Evolutionary conservation across 1,140 invertebrate species (phyloP).

Genomic region (Watersipora subatra): DNA sequence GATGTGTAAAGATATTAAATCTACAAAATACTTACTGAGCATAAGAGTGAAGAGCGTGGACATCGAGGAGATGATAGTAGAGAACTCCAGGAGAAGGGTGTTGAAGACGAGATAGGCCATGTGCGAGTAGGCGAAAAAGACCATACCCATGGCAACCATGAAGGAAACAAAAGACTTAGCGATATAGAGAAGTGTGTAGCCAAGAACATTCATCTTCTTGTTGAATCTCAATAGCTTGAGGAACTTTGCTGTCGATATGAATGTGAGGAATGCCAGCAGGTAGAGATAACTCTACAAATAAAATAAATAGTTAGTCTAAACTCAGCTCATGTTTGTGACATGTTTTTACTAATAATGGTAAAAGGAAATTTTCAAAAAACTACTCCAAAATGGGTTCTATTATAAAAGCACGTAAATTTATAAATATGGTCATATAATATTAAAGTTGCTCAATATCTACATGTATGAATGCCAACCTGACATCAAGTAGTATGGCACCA

Average conservation of each 20-base stretch:
- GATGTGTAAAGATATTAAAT: background rate
- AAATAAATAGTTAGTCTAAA: background rate
- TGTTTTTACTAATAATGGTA: background rate
- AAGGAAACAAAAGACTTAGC: constrained; percentile 19
- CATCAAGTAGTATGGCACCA: too few relatives aligned
- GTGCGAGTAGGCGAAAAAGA: constrained; percentile 21
- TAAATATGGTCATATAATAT: too few relatives aligned
- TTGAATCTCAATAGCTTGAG: constrained; percentile 40
- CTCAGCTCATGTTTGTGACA: background rate
- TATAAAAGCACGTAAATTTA: too few relatives aligned
- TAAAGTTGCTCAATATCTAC: too few relatives aligned
- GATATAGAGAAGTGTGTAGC: constrained; percentile 16
- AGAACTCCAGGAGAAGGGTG: constrained; percentile 16
- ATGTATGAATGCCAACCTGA: too few relatives aligned
- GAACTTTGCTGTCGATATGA: constrained; percentile 37
- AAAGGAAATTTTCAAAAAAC: constrained; percentile 19
- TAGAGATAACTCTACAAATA: constrained; percentile 32
- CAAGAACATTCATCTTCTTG: constrained; percentile 21
- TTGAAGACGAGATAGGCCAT: constrained; percentile 22
- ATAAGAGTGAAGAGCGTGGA: constrained; percentile 22
- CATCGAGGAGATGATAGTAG: constrained; percentile 16
- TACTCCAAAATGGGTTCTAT: constrained; percentile 22
- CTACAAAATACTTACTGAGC: constrained; percentile 15
- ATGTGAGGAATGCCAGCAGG: constrained; percentile 34
- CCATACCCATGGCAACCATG: constrained; percentile 19